A percentile compares a stretch with the other conserved stretches of the same genome.
Conservation (phyloP, 2,888 invertebrate species). For the Agrilus cyanescens region DNA sequence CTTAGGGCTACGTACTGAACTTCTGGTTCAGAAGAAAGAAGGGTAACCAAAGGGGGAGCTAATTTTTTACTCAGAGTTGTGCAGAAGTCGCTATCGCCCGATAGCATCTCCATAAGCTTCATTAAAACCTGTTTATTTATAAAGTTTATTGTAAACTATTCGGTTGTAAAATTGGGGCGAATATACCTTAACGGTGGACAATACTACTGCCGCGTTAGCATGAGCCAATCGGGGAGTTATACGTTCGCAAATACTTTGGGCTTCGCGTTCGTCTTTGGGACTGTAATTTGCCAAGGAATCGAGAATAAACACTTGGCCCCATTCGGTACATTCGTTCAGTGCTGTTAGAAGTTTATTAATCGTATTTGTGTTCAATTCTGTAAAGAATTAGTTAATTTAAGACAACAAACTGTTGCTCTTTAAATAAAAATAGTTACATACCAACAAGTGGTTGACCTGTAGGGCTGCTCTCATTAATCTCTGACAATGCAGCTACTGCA, state of each 20-base stretch:
- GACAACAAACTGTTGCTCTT: neutral
- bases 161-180: neutral
- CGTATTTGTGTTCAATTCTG: slow-evolving; percentile 91
- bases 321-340: slow-evolving; percentile 97
- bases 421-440: slow-evolving; percentile 25
- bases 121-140: slow-evolving; percentile 70
- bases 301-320: slow-evolving; percentile 97
- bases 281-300: slow-evolving; percentile 96
- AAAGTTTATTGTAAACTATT: neutral
- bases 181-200: slow-evolving; percentile 89
- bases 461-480: slow-evolving; percentile 94
- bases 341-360: slow-evolving; percentile 97
- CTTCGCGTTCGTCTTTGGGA: slow-evolving; percentile 94
- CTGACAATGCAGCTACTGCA: slow-evolving; percentile 95
- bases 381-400: slow-evolving; percentile 8
- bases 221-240: slow-evolving; percentile 96
- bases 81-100: slow-evolving; percentile 88
- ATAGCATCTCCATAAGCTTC: slow-evolving; percentile 97
- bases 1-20: slow-evolving; percentile 97
- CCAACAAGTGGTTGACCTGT: slow-evolving; percentile 87
- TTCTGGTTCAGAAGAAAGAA: slow-evolving; percentile 96
- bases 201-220: slow-evolving; percentile 97
- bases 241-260: slow-evolving; percentile 95
- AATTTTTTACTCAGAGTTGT: slow-evolving; percentile 89
- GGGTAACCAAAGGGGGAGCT: slow-evolving; percentile 96